A percentile compares a stretch with the other conserved stretches of the same genome.
These are phyloP conservation scores for Pholis gunnellus DNA, from an alignment of 2,113 vertebrate genomes.

Conservation along the genomic window DNA sequence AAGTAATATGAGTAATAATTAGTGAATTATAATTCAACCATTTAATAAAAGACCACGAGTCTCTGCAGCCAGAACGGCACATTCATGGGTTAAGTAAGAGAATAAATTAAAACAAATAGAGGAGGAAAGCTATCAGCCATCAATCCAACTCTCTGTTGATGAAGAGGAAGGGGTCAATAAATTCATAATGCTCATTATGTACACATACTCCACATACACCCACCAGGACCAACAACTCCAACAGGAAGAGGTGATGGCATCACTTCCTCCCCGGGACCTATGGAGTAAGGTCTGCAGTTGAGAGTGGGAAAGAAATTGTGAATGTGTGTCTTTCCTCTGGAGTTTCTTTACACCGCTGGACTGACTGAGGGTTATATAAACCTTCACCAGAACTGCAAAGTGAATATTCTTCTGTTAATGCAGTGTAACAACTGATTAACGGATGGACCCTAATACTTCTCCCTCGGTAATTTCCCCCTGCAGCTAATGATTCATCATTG, in stretches of 20 bases:
- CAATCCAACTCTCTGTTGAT: not conserved
- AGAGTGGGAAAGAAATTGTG: slow-evolving; percentile 46
- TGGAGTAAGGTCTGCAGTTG: slow-evolving; percentile 19
- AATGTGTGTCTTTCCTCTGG: slow-evolving; percentile 1
- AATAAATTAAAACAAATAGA: not conserved
- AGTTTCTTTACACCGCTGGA: slow-evolving; percentile 24
- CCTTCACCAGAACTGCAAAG: slow-evolving; percentile 21
- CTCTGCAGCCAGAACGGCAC: no score
- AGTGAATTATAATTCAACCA: no score
- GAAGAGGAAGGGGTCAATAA: not conserved
- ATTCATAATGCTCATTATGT: not conserved
- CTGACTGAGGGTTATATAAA: not conserved
- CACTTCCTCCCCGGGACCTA: slow-evolving; percentile 60
- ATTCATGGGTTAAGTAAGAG: not conserved
- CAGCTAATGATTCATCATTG: slow-evolving; percentile 39
- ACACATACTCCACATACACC: not conserved
- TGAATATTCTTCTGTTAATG: slow-evolving; percentile 21
- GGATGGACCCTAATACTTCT: slow-evolving; percentile 14
- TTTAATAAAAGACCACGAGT: no score
- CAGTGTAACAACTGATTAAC: slow-evolving; percentile 14
- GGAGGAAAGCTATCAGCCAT: not conserved
- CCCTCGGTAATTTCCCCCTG: not conserved
- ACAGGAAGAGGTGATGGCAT: slow-evolving; percentile 69
- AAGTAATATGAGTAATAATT: no score
- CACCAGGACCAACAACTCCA: slow-evolving; percentile 10